Evolutionary conservation across 2,888 invertebrate genomes (phyloP), one percentile per base, ranked within the genome.

Genomic region (Drosophila anomalipes): DNA sequence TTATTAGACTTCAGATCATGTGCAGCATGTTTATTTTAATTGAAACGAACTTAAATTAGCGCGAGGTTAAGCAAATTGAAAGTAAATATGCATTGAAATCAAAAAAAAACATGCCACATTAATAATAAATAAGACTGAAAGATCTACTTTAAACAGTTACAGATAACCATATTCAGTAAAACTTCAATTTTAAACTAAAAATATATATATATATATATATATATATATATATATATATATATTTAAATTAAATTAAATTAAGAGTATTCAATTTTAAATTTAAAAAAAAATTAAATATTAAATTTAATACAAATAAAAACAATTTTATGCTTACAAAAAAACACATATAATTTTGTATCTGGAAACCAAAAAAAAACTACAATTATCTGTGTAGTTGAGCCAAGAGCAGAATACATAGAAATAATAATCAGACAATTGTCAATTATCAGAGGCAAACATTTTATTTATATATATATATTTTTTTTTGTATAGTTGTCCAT

Each of bases 41-140:
- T 92, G 83, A 91, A 92, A 91, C 92, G 91, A 92, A 93, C 93
- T 91, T 90, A 90, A 93, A 91, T 90, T 88, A 89, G 93, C 88
- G 88, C 92, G 92, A 93, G 93, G 93, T 83, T 93, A 91, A 88
- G 81, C 81, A 81, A 92, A 91, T 91, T 92, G 91, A 93, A 91
- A 92, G 92, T 91, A 89, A 90, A 88, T 87, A 73, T 82, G 83
- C 67, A 76, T 52, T 62, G 49, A 62, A 62, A 54, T 53, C 41
- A 71, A 41, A 64, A 59, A 59, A 14, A 35, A 14, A 35, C 4
- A 32, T 51, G 10, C 28, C 19, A 5, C 51, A 10, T 28, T 28
- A 51, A 28, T 26, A 47, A 47, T 47, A 26, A n/a, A 63, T 54
- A 58, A 39, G 37, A 32, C 32, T 7, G 30, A 30, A 37, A 28